Evolutionary conservation across 1,140 invertebrate species (phyloP), one percentile per base, ranked within the genome.

Genomic region (Pygmarrhopalites habei): DNA sequence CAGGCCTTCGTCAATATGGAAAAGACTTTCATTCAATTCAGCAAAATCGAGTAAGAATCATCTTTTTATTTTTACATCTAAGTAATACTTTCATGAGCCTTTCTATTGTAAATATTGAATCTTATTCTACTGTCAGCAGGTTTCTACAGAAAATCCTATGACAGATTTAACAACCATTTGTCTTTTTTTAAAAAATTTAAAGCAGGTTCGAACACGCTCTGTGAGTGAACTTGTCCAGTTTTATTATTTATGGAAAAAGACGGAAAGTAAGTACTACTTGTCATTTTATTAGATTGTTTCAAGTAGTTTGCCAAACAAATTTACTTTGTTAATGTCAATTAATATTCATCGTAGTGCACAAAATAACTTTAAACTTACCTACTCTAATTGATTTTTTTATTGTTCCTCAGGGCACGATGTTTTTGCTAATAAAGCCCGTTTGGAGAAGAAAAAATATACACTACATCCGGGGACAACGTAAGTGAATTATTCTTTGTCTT

Each of bases 181-280:
- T 35, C 15, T 35, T 35, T 35, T 35, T 35, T 51, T 52, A 52
- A 28, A 17, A 43, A 39, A 39, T 43, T 67, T 49, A 60, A 14
- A 57, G 46, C 66, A 88, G 85, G 87, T 94, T 21, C 82, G 88
- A 73, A 96, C 93, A 52, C 79, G 94, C 73, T 92, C 92, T n/a
- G 93, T 98, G 26, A 90, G 92, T 28, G 95, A 98, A 78, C 78
- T 98, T 49, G 92, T 98, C 39, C 92, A 97, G 74, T 98, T 98
- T 80, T 98, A 98, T 79, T 98, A 98, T 74, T 82, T 97, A 30
- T 98, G 95, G 95, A 98, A 98, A 77, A 98, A 98, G 79, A 97
- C 95, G 51, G 94, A 98, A 75, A n/a, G n/a, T n/a, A n/a, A n/a
- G n/a, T n/a, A n/a, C n/a, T n/a, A n/a, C n/a, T n/a, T n/a, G n/a